Evolutionary conservation across 2,797 vertebrate species (phyloP), one percentile per base, ranked within the genome.

Genomic region (Vultur gryphus): DNA sequence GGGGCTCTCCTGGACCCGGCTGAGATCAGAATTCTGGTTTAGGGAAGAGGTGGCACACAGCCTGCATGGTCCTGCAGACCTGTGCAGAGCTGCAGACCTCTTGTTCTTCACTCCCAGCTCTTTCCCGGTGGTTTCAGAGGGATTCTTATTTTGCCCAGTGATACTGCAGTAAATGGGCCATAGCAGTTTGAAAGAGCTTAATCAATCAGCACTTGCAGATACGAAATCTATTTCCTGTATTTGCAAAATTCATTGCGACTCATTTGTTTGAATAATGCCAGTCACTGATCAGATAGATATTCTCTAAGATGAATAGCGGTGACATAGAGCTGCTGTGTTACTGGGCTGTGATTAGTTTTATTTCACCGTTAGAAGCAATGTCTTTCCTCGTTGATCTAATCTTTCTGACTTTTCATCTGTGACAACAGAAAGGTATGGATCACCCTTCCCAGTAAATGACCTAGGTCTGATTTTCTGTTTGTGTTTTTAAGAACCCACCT

Each of bases 151-250:
- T 91, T 87, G 28, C 25, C 16, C n/a, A 43, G 39, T n/a, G 51
- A 67, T 67, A 43, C 26, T 58, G 31, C 18, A 61, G 18, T 62
- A 64, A 83, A 61, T 58, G 31, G 49, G 17, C 13, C 23, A 17
- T 43, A 37, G 66, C 13, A 57, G 14, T 71, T 65, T 83, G 59
- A 93, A 89, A 83, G 49, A 83, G 35, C 24, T 93, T 67, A 83
- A 94, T 94, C 61, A 91, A 70, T 89, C 88, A 94, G 31, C 25
- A 48, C 39, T 66, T 10, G 3, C 28, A 86, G 82, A 71, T 81
- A 18, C 1, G 10, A 92, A 95, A 94, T 71, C 75, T 71, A 83
- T 97, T 94, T 97, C 90, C 92, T 75, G 54, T 61, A 61, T 83
- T 93, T 95, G 64, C 67, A 89, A 90, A 80, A 86, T 77, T 89